A percentile compares a stretch with the other conserved stretches of the same genome.
Evolutionary conservation across 2,797 vertebrate species (phyloP).

Genomic region (Acipenser oxyrinchus): DNA sequence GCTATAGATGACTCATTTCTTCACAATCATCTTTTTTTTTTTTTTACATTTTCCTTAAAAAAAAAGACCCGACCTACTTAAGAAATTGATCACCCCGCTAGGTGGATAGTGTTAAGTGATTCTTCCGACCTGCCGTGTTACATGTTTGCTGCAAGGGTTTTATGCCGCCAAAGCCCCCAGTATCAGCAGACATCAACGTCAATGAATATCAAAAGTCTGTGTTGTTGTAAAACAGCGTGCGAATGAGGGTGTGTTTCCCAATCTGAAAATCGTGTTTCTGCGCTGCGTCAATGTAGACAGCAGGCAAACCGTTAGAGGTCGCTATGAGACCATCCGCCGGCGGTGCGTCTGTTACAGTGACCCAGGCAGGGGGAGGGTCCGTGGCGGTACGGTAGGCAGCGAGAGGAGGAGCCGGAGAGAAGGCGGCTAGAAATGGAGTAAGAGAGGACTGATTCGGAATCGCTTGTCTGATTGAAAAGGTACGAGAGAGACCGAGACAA

Average conservation of each 20-base stretch:
- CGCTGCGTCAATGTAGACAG: slow-evolving; percentile 26
- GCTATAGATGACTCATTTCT: too few species aligned
- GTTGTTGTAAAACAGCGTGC: neutral
- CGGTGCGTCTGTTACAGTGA: slow-evolving; percentile 24
- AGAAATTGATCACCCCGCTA: too few species aligned
- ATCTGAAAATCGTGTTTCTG: neutral
- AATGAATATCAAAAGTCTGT: slow-evolving; percentile 16
- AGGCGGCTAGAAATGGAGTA: slow-evolving; percentile 26
- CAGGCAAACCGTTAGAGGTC: slow-evolving; percentile 18
- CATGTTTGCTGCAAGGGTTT: too few species aligned
- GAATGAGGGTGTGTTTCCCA: neutral
- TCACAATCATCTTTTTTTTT: too few species aligned
- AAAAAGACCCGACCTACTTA: too few species aligned
- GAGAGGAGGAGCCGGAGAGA: slow-evolving; percentile 39
- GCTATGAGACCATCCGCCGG: slow-evolving; percentile 18
- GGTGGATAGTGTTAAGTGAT: too few species aligned
- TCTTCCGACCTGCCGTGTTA: too few species aligned
- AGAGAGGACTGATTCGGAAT: slow-evolving; percentile 37
- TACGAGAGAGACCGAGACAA: slow-evolving; percentile 9
- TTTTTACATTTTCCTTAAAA: too few species aligned
- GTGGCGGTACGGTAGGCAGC: slow-evolving; percentile 26
- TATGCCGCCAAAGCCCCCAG: neutral
- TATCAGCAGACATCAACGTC: slow-evolving; percentile 7
- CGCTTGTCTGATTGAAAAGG: slow-evolving; percentile 18
- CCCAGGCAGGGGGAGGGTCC: slow-evolving; percentile 21